Evolutionary conservation across 2,797 vertebrate species (phyloP).

Genomic region (Coranthus polyacanthus): DNA sequence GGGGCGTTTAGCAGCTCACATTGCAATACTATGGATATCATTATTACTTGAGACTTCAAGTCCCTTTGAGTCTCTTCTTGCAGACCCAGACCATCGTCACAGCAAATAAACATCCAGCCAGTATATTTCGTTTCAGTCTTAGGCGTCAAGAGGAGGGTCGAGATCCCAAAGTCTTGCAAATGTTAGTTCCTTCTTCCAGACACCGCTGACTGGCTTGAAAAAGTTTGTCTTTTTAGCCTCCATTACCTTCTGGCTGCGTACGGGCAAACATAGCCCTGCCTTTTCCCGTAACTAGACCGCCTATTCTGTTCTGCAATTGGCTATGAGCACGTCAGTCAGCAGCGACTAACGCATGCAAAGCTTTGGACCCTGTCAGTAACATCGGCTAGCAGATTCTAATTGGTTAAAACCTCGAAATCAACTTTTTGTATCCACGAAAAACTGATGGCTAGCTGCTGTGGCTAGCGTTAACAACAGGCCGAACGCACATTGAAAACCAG

Average conservation of each 20-base stretch:
- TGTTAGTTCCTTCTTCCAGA: constrained; percentile 56
- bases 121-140: not conserved
- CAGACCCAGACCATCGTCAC: constrained; percentile 37
- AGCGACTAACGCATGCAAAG: constrained; percentile 33
- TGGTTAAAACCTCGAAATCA: constrained; percentile 76
- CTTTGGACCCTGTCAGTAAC: constrained; percentile 72
- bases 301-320: constrained; percentile 76
- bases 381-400: constrained; percentile 51
- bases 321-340: constrained; percentile 66
- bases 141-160: not conserved
- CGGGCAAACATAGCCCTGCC: constrained; percentile 74
- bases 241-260: constrained; percentile 72
- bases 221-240: constrained; percentile 72
- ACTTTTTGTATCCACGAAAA: constrained; percentile 76
- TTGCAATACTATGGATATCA: constrained; percentile 76
- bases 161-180: constrained; percentile 16
- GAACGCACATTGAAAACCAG: constrained; percentile 46
- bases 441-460: constrained; percentile 73
- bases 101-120: not conserved
- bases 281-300: constrained; percentile 88
- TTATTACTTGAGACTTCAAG: constrained; percentile 52
- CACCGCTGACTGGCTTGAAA: constrained; percentile 51
- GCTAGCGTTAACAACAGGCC: constrained; percentile 81
- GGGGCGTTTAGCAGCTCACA: constrained; percentile 64
- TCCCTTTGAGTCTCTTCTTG: constrained; percentile 42